Evolutionary conservation across 2,888 invertebrate genomes (phyloP).

Genomic region (Eupelmus urozonus): DNA sequence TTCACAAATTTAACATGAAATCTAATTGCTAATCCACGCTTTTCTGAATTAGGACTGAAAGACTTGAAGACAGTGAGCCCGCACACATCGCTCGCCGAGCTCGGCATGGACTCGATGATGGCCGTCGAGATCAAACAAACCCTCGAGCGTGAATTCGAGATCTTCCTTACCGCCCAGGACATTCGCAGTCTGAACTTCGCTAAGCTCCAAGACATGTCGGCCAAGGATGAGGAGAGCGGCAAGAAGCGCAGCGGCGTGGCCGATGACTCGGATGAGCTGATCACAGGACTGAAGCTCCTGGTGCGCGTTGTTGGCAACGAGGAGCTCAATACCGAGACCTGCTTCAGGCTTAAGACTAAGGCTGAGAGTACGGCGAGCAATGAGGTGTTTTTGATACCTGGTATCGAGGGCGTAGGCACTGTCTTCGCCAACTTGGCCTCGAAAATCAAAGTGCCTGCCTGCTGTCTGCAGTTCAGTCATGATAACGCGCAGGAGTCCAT

Average conservation of each 20-base stretch:
- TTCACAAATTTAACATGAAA: too few species aligned
- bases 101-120: constrained; percentile 98
- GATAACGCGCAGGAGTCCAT: constrained; percentile 74
- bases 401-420: constrained; percentile 74
- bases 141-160: constrained; percentile 91
- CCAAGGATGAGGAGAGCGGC: constrained; percentile 51
- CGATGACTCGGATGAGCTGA: constrained; percentile 44
- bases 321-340: constrained; percentile 59
- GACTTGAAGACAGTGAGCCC: constrained; percentile 83
- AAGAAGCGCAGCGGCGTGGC: neutral
- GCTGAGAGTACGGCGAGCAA: too few species aligned
- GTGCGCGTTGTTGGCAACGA: constrained; percentile 61
- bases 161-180: constrained; percentile 91
- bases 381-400: constrained; percentile 69
- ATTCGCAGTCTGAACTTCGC: constrained; percentile 89
- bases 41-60: constrained; percentile 69
- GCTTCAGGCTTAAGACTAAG: constrained; percentile 65
- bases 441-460: constrained; percentile 71
- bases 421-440: constrained; percentile 71
- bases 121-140: constrained; percentile 97
- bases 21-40: too few species aligned
- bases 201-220: constrained; percentile 78
- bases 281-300: constrained; percentile 67
- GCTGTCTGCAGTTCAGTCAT: constrained; percentile 68
- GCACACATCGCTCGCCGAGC: constrained; percentile 88